Conservation (phyloP, 1,140 invertebrate species). For the Amyelois transitella region DNA sequence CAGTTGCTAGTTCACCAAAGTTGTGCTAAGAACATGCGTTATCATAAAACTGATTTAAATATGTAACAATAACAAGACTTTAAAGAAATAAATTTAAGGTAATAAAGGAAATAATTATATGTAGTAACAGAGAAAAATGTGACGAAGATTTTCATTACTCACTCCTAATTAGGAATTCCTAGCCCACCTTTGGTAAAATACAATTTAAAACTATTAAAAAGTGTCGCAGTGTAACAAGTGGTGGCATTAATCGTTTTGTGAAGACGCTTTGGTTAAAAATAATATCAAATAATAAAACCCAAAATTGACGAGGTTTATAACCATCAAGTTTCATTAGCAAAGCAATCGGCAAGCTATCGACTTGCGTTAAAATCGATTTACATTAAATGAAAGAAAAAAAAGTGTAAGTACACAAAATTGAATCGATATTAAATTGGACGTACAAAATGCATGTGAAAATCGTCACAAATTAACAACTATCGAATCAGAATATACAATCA, state of each 20-base stretch:
- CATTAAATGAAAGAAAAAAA: not conserved
- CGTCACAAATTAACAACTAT: not conserved
- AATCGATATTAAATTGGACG: not conserved
- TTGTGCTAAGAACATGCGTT: not conserved
- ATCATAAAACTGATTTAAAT: not conserved
- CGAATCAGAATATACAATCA: not conserved
- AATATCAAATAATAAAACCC: constrained; percentile 44
- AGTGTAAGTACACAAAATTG: not conserved
- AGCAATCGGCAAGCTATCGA: constrained; percentile 4
- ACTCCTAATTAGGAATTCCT: not conserved
- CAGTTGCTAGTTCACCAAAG: not conserved
- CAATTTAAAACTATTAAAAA: not conserved
- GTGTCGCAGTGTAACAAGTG: constrained; percentile 65
- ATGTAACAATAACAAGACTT: too few relatives aligned
- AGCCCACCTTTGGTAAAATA: not conserved
- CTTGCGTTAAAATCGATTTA: not conserved
- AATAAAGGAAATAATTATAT: not conserved
- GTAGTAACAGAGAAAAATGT: not conserved
- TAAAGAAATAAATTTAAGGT: too few relatives aligned
- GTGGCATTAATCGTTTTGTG: constrained; percentile 50
- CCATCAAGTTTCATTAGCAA: constrained; percentile 34
- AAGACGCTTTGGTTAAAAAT: constrained; percentile 64
- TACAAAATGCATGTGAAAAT: not conserved
- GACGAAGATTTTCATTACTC: not conserved
- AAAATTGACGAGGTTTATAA: constrained; percentile 56